Base-by-base conservation (phyloP, 2,113 vertebrate genomes). In the Perca flavescens region DNA sequence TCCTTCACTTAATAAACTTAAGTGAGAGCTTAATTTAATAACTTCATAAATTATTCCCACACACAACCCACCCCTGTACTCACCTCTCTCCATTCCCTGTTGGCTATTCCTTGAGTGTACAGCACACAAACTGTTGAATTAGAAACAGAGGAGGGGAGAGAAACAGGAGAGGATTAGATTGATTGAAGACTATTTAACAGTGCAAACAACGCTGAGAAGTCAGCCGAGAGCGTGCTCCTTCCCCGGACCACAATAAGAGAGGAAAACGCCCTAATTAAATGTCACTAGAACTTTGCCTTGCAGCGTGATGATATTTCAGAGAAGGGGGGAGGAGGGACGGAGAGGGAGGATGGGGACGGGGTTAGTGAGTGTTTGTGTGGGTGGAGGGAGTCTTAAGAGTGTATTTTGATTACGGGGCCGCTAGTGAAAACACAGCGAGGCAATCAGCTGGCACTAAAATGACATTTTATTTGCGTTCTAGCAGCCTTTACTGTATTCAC, bases 1-100 rank as follows among this genome's bases (percentile, higher is more conserved):
- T 60, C 9, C 14, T 16, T 65, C n/a, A 14, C 8, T 53, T 34
- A 6, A 34, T 34, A 34, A 34, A 34, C 34, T 34, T 34, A 34
- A 34, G 34, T 34, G 34, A 34, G 6, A 34, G 34, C 34, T 34
- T 34, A 34, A 34, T 34, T 34, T 34, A 34, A 34, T 34, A 6
- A 34, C 34, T 34, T 1, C 6, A 34, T 62, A 49, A 73, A 78
- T 57, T 3, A 65, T 22, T 16, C 66, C 46, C 22, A n/a, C 70
- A 49, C 58, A 25, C 34, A 12, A 25, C 47, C 8, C 62, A 63
- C 22, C 22, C 16, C 2, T 40, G 36, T 77, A 89, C 97, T 97
- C 96, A 99, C 98, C 97, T 99, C 98, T 96, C 97, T 96, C 98
- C 98, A 99, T 90, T 99, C 98, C 90, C 97, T 97, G 94, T 96